phyloP scores from a whole-genome alignment of 2,113 vertebrate genomes.

The Hemichromis elongatus region DNA sequence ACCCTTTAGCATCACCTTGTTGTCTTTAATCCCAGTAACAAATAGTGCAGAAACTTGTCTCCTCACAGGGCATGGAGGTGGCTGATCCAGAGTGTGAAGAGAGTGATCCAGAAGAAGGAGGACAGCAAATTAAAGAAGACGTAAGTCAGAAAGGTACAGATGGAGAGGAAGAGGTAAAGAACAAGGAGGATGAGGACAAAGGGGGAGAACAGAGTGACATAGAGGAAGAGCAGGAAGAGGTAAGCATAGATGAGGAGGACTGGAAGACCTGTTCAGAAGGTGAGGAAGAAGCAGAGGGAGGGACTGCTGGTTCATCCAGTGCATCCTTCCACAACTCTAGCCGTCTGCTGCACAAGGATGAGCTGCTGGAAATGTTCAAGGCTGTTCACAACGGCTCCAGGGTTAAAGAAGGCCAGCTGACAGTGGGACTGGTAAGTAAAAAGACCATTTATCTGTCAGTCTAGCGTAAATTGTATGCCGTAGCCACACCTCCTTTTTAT shows the following conservation, averaged over 20 bases:
- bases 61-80: conserved; percentile 65
- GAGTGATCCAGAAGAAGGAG: conserved; percentile 59
- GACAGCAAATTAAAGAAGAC: conserved; percentile 14
- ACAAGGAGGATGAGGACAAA: neutral
- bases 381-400: conserved; percentile 72
- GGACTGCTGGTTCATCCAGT: neutral
- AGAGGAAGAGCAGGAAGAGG: conserved; percentile 53
- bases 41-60: neutral
- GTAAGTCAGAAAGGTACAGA: neutral
- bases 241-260: conserved; percentile 73
- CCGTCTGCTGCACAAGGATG: conserved; percentile 81
- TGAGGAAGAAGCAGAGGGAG: conserved; percentile 18
- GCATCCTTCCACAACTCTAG: conserved; percentile 76
- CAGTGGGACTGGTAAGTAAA: conserved; percentile 88
- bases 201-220: neutral
- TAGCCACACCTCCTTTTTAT: neutral
- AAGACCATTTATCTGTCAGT: neutral
- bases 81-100: conserved; percentile 37
- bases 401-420: conserved; percentile 83
- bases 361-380: conserved; percentile 84
- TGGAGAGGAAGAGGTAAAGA: neutral
- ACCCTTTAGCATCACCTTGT: neutral
- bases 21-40: neutral
- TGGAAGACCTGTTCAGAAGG: conserved; percentile 92
- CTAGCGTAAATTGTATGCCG: neutral